Evolutionary conservation across 2,113 vertebrate genomes (phyloP), one percentile per base, ranked within the genome.

Genomic region (Mohoua ochrocephala): DNA sequence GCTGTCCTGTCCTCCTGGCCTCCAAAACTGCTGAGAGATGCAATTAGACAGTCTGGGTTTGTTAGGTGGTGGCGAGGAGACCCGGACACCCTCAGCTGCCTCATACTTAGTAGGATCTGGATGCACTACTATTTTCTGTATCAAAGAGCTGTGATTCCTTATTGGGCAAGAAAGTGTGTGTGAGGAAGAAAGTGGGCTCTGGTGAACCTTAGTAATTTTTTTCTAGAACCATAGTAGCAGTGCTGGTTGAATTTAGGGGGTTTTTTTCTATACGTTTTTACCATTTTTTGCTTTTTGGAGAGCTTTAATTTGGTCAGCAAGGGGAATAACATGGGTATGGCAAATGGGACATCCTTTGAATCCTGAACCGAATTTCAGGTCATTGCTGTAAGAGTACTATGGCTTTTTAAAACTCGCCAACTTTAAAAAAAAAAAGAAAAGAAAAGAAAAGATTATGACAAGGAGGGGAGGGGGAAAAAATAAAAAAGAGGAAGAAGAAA

Each of bases 381-480:
- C 28, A 20, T 9, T 73, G 41, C 20, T 77, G 30, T 52, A 20
- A 41, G 57, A 53, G 17, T 35, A 30, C 35, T 52, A 9, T 3
- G 5, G 61, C 17, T 84, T 57, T 61, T 28, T 42, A 35, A 87
- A 85, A 22, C 30, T 47, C 7, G 9, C 24, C 6, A 61, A 31
- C 9, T 52, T 74, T 7, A 7, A 15, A 37, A 35, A 49, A 63
- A 78, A 30, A n/a, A 7, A 15, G 31, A 35, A 49, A 63, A 78
- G 24, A n/a, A 53, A 4, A 6, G 4, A 1, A 26, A 33, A 19
- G 37, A 24, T 28, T 9, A 31, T 14, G 3, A 68, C 5, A 6
- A 5, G 8, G 13, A 15, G 17, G 2, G 14, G 8, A 10, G 2
- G 23, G 15, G 15, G 3, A 0, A 10, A 13, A 45, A 49, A 45